Evolutionary conservation across 2,797 vertebrate species (phyloP).

Genomic region (Hemitrygon akajei): DNA sequence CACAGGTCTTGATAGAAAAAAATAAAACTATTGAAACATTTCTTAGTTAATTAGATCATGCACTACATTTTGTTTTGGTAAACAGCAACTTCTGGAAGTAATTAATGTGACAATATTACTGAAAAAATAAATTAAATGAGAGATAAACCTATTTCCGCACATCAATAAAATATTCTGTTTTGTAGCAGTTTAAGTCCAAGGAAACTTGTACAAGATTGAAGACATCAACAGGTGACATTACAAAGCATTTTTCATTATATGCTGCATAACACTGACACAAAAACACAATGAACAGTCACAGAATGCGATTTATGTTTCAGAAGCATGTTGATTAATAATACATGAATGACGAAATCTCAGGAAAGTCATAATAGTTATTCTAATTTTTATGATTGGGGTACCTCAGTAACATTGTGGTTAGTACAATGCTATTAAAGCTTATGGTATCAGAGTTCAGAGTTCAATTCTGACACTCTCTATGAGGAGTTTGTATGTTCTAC

Average conservation of each 20-base stretch:
- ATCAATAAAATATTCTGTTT: neutral
- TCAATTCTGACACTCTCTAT: too few relatives aligned
- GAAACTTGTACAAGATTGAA: neutral
- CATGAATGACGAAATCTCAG: neutral
- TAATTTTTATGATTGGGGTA: too few relatives aligned
- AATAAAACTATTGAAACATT: neutral
- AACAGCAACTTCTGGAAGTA: neutral
- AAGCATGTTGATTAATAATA: neutral
- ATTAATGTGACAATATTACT: neutral
- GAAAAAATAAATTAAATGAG: neutral
- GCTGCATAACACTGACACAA: neutral
- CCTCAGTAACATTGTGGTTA: too few relatives aligned
- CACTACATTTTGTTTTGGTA: neutral
- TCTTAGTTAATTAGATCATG: neutral
- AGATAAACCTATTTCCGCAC: neutral
- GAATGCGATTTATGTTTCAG: neutral
- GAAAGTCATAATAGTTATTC: neutral
- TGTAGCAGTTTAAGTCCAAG: neutral
- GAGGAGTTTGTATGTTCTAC: too few relatives aligned
- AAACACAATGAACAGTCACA: neutral
- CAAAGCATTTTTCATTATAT: neutral
- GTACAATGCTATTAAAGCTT: too few relatives aligned
- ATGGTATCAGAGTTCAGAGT: too few relatives aligned
- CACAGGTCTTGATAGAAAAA: neutral
- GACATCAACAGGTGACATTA: neutral